phyloP scores from a whole-genome alignment of 2,888 invertebrate species.

The Deilephila elpenor region DNA sequence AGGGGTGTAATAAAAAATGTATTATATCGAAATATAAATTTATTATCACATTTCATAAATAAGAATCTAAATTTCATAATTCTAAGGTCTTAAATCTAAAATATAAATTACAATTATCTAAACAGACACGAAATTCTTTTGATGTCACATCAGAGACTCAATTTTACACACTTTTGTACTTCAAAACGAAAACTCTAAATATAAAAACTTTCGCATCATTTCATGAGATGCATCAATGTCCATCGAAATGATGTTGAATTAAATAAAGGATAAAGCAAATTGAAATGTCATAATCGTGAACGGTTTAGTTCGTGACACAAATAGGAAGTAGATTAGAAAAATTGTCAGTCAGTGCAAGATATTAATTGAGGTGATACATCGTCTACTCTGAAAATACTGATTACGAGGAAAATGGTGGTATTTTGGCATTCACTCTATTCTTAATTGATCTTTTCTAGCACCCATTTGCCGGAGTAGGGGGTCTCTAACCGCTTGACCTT shows the following conservation, averaged over 20 bases:
- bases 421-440: conserved; percentile 31
- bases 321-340: conserved; percentile 51
- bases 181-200: conserved; percentile 47
- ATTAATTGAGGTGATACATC: conserved; percentile 39
- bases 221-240: conserved; percentile 46
- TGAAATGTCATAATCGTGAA: conserved; percentile 72
- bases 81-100: conserved; percentile 71
- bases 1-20: conserved; percentile 36
- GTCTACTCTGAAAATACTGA: conserved; percentile 70
- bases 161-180: conserved; percentile 59
- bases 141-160: conserved; percentile 46
- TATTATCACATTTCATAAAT: conserved; percentile 84
- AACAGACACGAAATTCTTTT: conserved; percentile 57
- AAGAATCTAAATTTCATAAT: conserved; percentile 69
- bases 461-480: conserved; percentile 80
- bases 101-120: conserved; percentile 77
- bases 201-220: conserved; percentile 38
- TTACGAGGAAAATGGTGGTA: conserved; percentile 56
- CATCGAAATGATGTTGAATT: conserved; percentile 43
- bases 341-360: conserved; percentile 52
- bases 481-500: conserved; percentile 77
- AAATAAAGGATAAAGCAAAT: conserved; percentile 48
- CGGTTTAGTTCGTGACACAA: conserved; percentile 57
- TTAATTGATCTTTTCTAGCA: conserved; percentile 75
- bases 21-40: conserved; percentile 65